Base-by-base conservation (phyloP, 2,113 vertebrate species). In the Chrysemys picta region DNA sequence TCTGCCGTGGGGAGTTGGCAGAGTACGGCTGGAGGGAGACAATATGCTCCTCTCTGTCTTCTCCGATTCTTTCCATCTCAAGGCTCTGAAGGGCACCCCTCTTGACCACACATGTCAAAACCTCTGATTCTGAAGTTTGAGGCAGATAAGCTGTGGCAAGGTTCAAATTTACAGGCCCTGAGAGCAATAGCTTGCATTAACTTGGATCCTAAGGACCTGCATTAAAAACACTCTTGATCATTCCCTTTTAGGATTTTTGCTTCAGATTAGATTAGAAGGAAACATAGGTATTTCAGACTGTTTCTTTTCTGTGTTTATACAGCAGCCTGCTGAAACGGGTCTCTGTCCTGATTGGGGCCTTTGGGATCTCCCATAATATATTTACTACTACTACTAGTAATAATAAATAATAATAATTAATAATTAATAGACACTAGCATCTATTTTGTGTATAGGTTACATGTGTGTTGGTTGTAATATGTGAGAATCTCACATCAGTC, bases 31-130 rank as follows among this genome's bases (percentile, higher is more conserved):
- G 79, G 16, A 95, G 96, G 94, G 94, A 92, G 69, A 92, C 96
- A 95, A 90, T 91, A 69, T 79, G 90, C 79, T 96, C 35, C 85
- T 94, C 82, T 92, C 93, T 85, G 84, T 91, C 97, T 94, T 94
- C 96, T 90, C 85, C 86, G 52, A 97, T 93, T 84, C 91, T 59
- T 88, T 65, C 93, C 69, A 84, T 91, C 96, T 84, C 1, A 7
- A 85, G 91, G 89, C 53, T 93, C 95, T 57, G 85, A 86, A 96
- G 95, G 95, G 90, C 91, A 92, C 56, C 84, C 82, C 88, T 95
- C 96, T 97, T 96, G 96, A 97, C 96, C 93, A 95, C 90, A 94
- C 96, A 95, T 90, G 95, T 97, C 95, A 96, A 96, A 89, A 79
- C 79, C 93, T 89, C 52, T 47, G 88, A 92, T 96, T 89, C 96